Evolutionary conservation across 1,140 invertebrate species (phyloP), one percentile per base, ranked within the genome.

Genomic region (Augochlora pura): DNA sequence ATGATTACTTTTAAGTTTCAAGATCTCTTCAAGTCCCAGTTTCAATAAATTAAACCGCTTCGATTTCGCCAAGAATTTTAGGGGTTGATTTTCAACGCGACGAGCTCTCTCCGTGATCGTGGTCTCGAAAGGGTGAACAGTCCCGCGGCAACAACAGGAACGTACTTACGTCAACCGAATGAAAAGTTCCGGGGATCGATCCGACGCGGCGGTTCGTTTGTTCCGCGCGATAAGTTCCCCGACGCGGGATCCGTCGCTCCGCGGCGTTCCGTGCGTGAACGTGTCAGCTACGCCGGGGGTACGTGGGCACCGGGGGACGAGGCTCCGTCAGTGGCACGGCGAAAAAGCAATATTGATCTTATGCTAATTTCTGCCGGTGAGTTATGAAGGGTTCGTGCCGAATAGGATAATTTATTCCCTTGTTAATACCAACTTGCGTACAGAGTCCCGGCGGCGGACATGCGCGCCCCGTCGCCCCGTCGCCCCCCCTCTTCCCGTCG

Each of bases 271-370:
- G 63, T 21, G 63, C 21, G 12, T 23, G 6, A 60, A 49, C 42
- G 16, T 42, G 32, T 52, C 49, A 3, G 25, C 21, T 21, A n/a
- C 21, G 9, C 9, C 0, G 6, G 8, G 21, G 18, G 54, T 59
- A 83, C 68, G 27, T 67, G 72, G 67, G 39, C 49, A 46, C 77
- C 32, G 18, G 60, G 18, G 25, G 32, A 38, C 63, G 57, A 57
- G 25, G 82, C 52, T 79, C 83, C 83, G 77, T 85, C 83, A 74
- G 83, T 84, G 83, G 83, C 59, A 67, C 63, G 52, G 76, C 63
- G 85, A 88, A 89, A 89, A 89, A 88, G 86, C 88, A 89, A 89
- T 88, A 89, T 88, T 87, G 88, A 89, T 89, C 88, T 87, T 88
- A 89, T 89, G 88, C 86, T 89, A 89, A 89, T 89, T 89, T 86